Evolutionary conservation across 2,113 vertebrate species (phyloP), one percentile per base, ranked within the genome.

Genomic region (Galeopterus variegatus): DNA sequence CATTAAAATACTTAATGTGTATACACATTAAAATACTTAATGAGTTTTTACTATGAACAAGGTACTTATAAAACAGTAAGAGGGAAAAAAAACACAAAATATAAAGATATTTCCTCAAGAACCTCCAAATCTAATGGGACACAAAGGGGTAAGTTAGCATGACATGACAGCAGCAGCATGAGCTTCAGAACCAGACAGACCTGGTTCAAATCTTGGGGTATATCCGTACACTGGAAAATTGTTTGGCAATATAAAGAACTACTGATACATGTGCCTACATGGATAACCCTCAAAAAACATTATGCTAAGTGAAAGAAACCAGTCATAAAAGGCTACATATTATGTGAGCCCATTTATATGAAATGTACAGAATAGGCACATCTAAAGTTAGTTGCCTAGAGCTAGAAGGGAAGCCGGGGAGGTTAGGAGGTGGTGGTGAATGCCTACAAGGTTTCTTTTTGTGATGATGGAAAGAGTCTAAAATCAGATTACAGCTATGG

Each of bases 391-490:
- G 36, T 14, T 76, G 36, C 8, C 36, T 64, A 72, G 31, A 36
- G 24, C 14, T 69, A 6, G 41, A 41, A 41, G 24, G 8, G 3
- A 19, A 24, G 21, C 14, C 4, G 13, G 31, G 17, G 9, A 45
- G 5, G 54, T 31, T 45, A n/a, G n/a, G 31, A 8, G 23, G 33
- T 48, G 24, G 2, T 85, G 5, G 69, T 45, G 89, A 76, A 50
- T 12, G 5, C 6, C 4, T 81, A 69, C 31, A 67, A 77, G 23
- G 48, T 82, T 94, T 84, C 52, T 79, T 92, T 75, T 1, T 31
- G 26, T 77, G 33, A 83, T 45, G 14, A 79, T 64, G 50, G 60
- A 96, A 91, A 95, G 14, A 86, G 48, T 69, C 60, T 77, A 92
- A 88, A 95, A 58, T 89, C 48, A 79, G 26, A 96, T 77, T 64